Evolutionary conservation across 2,797 vertebrate species (phyloP).

Genomic region (Novumbra hubbsi): DNA sequence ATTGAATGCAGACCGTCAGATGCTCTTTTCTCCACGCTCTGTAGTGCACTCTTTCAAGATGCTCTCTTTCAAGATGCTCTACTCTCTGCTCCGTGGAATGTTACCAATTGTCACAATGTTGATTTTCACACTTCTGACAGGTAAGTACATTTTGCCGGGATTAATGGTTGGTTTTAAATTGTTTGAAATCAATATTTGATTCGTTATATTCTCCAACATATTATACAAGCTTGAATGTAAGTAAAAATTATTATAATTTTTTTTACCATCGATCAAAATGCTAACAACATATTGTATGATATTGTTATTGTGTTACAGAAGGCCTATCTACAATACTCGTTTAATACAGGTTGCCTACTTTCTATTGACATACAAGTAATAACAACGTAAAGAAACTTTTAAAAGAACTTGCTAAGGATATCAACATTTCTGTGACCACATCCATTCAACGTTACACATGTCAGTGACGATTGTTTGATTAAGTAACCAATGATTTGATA

Average conservation of each 20-base stretch:
- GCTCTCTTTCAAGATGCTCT: conserved; percentile 44
- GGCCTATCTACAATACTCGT: background rate
- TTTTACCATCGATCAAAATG: background rate
- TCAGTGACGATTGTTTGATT: background rate
- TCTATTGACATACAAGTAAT: background rate
- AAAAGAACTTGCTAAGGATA: background rate
- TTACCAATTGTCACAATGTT: conserved; percentile 34
- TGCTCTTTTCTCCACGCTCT: conserved; percentile 13
- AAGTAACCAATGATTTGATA: background rate
- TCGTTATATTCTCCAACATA: background rate
- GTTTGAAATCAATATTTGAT: background rate
- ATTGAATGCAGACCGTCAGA: conserved; percentile 21
- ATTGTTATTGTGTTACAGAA: background rate
- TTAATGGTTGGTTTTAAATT: background rate
- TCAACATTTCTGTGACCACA: background rate
- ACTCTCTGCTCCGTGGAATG: conserved; percentile 28
- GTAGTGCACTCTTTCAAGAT: conserved; percentile 26
- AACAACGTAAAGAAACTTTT: background rate
- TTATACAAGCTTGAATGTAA: background rate
- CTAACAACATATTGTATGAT: background rate
- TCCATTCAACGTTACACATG: background rate
- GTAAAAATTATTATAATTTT: background rate
- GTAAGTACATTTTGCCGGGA: conserved; percentile 45
- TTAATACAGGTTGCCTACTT: background rate
- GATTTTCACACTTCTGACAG: conserved; percentile 47